These are phyloP conservation scores for Hydrotaea diabolus DNA, from an alignment of 2,888 invertebrate species.

Conservation along the genomic window DNA sequence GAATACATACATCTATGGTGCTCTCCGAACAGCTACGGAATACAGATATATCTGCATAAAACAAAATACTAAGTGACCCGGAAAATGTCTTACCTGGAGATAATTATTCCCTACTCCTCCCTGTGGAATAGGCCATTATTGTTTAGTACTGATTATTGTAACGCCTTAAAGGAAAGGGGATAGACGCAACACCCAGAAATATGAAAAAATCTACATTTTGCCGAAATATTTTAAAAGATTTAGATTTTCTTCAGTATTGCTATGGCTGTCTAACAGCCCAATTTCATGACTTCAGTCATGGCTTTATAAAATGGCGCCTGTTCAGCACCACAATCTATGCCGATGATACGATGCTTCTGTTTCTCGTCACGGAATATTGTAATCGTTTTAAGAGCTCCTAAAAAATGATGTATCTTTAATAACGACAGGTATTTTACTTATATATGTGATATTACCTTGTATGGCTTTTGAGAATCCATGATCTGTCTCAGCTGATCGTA, in stretches of 20 bases:
- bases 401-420: constrained; percentile 14
- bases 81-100: too few relatives aligned
- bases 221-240: not conserved
- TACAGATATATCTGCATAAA: too few relatives aligned
- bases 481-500: constrained; percentile 95
- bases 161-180: too few relatives aligned
- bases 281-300: constrained; percentile 91
- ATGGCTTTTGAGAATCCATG: constrained; percentile 87
- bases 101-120: too few relatives aligned
- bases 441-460: constrained; percentile 81
- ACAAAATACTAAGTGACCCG: too few relatives aligned
- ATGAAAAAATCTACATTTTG: too few relatives aligned
- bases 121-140: too few relatives aligned
- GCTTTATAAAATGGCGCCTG: constrained; percentile 95
- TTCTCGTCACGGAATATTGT: constrained; percentile 97
- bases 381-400: constrained; percentile 91
- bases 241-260: constrained; percentile 94
- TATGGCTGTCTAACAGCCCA: constrained; percentile 96
- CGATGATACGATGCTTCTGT: constrained; percentile 97
- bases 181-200: too few relatives aligned
- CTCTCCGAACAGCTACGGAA: too few relatives aligned
- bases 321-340: constrained; percentile 95
- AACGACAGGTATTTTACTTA: not conserved
- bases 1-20: too few relatives aligned
- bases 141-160: too few relatives aligned